Conservation (phyloP, 2,113 vertebrate species). For the Urocynchramus pylzowi region DNA sequence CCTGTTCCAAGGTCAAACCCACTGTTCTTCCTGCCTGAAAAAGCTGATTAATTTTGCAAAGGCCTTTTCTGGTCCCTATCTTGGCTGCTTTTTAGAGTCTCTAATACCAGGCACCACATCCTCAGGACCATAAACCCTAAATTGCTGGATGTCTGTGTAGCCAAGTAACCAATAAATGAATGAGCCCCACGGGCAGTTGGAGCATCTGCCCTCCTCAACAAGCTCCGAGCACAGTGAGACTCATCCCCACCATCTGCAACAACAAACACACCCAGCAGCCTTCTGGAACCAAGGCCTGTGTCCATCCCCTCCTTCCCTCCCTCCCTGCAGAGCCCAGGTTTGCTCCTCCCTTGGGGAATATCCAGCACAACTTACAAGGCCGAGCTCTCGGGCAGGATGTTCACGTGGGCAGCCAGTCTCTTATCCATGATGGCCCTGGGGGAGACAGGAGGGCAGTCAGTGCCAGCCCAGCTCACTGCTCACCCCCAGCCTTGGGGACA, state of each 20-base stretch:
- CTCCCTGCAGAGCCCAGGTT: neutral
- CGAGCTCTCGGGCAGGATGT: slow-evolving; percentile 79
- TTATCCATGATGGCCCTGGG: slow-evolving; percentile 85
- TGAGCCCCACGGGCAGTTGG: rapidly evolving
- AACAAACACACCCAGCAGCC: neutral
- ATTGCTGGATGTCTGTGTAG: neutral
- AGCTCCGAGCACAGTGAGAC: neutral
- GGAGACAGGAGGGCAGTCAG: slow-evolving; percentile 2
- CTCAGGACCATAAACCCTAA: neutral
- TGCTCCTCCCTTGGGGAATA: neutral
- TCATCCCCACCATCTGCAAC: neutral
- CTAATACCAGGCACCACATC: neutral
- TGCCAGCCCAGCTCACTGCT: neutral
- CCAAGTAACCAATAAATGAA: neutral
- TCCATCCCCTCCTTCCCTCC: neutral
- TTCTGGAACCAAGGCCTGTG: neutral
- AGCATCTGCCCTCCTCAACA: neutral
- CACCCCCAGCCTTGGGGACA: neutral
- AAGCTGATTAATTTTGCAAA: neutral
- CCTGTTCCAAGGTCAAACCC: neutral
- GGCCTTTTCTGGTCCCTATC: neutral
- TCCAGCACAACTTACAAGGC: slow-evolving; percentile 79
- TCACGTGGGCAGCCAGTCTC: slow-evolving; percentile 83
- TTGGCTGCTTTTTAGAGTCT: neutral
- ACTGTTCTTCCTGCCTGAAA: neutral